Evolutionary conservation across 92 coral and sea anemone genomes (phyloP).

Genomic region (Zoanthus gigantus): DNA sequence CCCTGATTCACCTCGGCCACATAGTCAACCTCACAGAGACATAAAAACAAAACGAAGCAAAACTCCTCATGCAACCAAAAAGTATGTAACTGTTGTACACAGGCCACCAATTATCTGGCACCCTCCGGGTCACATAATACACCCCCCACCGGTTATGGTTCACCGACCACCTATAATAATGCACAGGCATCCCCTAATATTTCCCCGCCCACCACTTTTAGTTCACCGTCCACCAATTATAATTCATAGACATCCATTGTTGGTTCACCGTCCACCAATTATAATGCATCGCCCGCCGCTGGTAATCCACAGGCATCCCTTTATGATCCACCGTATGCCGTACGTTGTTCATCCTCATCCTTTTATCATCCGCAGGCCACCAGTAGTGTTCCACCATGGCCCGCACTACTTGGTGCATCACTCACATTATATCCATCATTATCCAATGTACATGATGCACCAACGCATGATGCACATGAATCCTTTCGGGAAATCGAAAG

Average conservation of each 20-base stretch:
- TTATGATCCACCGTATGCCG: slow-evolving; percentile 91
- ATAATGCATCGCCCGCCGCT: slow-evolving; percentile 93
- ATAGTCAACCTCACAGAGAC: not conserved
- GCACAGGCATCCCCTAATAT: slow-evolving; percentile 94
- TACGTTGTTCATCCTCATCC: slow-evolving; percentile 94
- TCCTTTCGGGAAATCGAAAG: slow-evolving; percentile 79
- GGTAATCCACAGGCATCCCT: slow-evolving; percentile 85
- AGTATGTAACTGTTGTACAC: slow-evolving; percentile 85
- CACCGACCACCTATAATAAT: slow-evolving; percentile 97
- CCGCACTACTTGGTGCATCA: slow-evolving; percentile 89
- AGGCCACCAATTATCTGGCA: slow-evolving; percentile 98
- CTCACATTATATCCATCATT: slow-evolving; percentile 86
- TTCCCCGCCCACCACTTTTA: slow-evolving; percentile 93
- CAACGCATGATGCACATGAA: slow-evolving; percentile 87
- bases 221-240: slow-evolving; percentile 96
- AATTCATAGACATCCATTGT: slow-evolving; percentile 88
- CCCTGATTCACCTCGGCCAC: slow-evolving; percentile 56
- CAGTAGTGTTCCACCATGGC: slow-evolving; percentile 86
- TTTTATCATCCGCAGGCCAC: slow-evolving; percentile 90
- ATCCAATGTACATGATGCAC: slow-evolving; percentile 88
- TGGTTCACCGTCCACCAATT: slow-evolving; percentile 89
- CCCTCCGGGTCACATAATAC: slow-evolving; percentile 98
- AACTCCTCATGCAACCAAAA: slow-evolving; percentile 75
- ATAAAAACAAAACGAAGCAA: slow-evolving; percentile 47
- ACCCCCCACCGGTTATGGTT: slow-evolving; percentile 93